phyloP scores from a whole-genome alignment of 2,888 invertebrate species.

The Thelaira solivaga region DNA sequence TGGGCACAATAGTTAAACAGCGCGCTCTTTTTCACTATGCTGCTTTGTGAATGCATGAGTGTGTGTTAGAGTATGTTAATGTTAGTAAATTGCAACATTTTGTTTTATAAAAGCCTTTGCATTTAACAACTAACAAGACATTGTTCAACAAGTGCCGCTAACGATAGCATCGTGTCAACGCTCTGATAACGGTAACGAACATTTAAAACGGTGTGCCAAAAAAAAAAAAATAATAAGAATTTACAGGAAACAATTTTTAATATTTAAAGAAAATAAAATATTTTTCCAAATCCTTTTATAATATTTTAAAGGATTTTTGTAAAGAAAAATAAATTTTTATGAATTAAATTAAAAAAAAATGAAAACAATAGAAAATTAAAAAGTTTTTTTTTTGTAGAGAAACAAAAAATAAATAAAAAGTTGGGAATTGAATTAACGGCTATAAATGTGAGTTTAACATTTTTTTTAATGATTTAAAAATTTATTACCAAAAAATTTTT shows the following conservation, averaged over 20 bases:
- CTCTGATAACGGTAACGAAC: conserved; percentile 13
- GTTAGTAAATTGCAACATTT: conserved; percentile 22
- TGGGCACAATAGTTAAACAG: not conserved
- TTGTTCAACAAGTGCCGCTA: conserved; percentile 77
- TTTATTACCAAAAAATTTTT: no score
- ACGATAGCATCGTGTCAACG: conserved; percentile 46
- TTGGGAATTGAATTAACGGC: no score
- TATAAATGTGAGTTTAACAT: no score
- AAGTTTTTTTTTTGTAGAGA: no score
- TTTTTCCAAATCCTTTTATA: not conserved
- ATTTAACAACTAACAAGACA: conserved; percentile 66
- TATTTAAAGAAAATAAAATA: not conserved
- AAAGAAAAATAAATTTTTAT: no score
- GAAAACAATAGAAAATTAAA: no score
- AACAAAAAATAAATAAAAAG: no score
- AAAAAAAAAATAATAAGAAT: not conserved
- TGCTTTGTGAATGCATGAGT: not conserved
- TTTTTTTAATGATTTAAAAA: no score
- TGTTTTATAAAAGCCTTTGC: conserved; percentile 57
- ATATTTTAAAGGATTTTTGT: no score
- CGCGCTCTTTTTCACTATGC: not conserved
- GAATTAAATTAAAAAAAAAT: no score
- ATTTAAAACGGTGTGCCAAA: not conserved
- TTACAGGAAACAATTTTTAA: not conserved
- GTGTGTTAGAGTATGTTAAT: not conserved